phyloP scores from a whole-genome alignment of 2,113 vertebrate genomes.

The Zosterops hypoxanthus region DNA sequence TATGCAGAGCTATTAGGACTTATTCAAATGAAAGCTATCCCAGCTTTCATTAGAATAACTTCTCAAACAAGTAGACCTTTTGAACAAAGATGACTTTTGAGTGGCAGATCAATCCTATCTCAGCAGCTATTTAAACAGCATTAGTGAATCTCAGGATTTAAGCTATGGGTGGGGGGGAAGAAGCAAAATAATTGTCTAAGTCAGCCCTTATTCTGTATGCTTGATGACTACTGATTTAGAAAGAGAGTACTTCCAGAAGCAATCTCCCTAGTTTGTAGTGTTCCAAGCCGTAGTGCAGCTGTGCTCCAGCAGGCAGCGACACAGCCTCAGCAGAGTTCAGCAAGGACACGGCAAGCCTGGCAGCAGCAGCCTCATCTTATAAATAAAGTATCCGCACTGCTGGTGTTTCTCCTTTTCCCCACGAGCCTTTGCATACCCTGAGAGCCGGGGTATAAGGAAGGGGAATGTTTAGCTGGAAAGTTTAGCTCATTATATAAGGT shows the following conservation, averaged over 20 bases:
- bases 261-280: background rate
- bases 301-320: constrained; percentile 42
- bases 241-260: background rate
- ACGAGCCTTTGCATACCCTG: background rate
- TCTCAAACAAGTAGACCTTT: background rate
- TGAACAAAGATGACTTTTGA: background rate
- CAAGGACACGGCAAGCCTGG: rapidly evolving
- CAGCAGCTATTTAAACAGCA: background rate
- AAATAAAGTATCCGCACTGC: rapidly evolving
- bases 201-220: background rate
- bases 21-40: background rate
- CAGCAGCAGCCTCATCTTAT: background rate
- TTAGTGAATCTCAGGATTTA: background rate
- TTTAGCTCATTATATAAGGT: background rate
- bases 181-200: rapidly evolving
- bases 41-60: background rate
- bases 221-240: background rate
- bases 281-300: background rate
- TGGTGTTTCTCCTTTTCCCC: background rate
- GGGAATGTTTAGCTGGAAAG: background rate
- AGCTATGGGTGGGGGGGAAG: too few relatives aligned
- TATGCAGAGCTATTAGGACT: background rate
- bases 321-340: background rate
- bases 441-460: background rate
- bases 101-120: background rate